Conservation (phyloP, 2,113 vertebrate species). For the Petrocephalus microphthalmus region DNA sequence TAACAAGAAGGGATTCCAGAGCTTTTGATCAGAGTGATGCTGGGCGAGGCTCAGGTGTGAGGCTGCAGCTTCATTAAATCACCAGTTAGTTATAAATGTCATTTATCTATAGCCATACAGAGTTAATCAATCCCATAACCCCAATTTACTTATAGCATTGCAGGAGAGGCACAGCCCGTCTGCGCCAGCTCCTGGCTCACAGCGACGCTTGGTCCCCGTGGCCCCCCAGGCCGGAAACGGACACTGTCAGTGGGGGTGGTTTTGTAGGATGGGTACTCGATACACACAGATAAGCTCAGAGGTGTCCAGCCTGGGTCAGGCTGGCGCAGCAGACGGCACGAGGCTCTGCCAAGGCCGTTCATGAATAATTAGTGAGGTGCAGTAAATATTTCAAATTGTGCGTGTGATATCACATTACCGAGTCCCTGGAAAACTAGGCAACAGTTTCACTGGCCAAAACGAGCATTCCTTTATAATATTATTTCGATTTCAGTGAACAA, state of each 20-base stretch:
- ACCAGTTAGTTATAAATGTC: neutral
- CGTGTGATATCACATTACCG: slow-evolving; percentile 53
- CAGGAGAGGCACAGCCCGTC: neutral
- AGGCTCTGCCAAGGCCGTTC: slow-evolving; percentile 19
- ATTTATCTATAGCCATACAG: neutral
- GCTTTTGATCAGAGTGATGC: too few relatives aligned
- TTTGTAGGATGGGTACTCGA: neutral
- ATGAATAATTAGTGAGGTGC: slow-evolving; percentile 46
- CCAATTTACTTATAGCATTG: neutral
- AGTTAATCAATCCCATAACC: neutral
- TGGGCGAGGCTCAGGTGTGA: too few relatives aligned
- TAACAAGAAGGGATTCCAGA: too few relatives aligned
- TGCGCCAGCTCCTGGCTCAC: neutral
- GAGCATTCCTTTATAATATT: slow-evolving; percentile 28
- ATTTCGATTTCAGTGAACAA: neutral
- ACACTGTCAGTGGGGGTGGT: neutral
- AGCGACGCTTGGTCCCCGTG: neutral
- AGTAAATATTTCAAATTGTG: slow-evolving; percentile 59
- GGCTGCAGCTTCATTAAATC: neutral
- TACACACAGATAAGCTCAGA: neutral
- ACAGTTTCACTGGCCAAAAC: slow-evolving; percentile 33
- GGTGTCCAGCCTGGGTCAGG: neutral
- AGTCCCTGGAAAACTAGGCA: slow-evolving; percentile 28
- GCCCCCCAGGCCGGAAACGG: neutral
- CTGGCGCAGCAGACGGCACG: slow-evolving; percentile 15